These are phyloP conservation scores for Denticeps clupeoides DNA, from an alignment of 2,797 vertebrate species.

Conservation along the genomic window DNA sequence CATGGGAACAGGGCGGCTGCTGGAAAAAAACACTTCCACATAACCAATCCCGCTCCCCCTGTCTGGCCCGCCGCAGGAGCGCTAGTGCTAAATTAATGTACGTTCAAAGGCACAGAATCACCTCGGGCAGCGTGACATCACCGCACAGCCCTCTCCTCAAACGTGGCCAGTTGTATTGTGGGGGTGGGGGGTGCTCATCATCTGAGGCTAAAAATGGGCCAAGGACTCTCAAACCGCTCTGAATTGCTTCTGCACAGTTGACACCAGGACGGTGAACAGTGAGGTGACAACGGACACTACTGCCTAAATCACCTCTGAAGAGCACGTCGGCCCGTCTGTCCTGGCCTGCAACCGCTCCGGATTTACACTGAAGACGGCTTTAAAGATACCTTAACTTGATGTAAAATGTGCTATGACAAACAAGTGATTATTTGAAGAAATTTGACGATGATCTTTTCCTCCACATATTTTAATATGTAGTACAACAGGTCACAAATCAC, in stretches of 20 bases:
- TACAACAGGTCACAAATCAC: too few relatives aligned
- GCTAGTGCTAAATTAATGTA: too few relatives aligned
- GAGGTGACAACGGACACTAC: conserved; percentile 8
- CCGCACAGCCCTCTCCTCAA: too few relatives aligned
- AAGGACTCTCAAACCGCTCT: not conserved
- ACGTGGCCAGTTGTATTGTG: not conserved
- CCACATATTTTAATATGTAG: too few relatives aligned
- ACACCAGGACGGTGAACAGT: conserved; percentile 1
- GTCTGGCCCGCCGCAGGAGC: not conserved
- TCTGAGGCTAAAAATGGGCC: not conserved
- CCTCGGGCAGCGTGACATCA: not conserved
- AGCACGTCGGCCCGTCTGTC: not conserved
- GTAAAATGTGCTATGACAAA: too few relatives aligned
- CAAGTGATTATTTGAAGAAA: too few relatives aligned
- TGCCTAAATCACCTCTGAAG: not conserved
- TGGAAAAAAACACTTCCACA: not conserved
- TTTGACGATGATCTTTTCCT: too few relatives aligned
- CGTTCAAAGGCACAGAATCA: not conserved
- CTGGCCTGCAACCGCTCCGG: not conserved
- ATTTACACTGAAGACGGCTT: too few relatives aligned
- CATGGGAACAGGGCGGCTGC: not conserved
- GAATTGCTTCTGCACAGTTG: not conserved
- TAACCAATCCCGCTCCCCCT: not conserved
- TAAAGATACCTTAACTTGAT: too few relatives aligned
- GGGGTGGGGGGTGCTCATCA: not conserved